phyloP scores from a whole-genome alignment of 2,113 vertebrate genomes.

The Cebidichthys violaceus region DNA sequence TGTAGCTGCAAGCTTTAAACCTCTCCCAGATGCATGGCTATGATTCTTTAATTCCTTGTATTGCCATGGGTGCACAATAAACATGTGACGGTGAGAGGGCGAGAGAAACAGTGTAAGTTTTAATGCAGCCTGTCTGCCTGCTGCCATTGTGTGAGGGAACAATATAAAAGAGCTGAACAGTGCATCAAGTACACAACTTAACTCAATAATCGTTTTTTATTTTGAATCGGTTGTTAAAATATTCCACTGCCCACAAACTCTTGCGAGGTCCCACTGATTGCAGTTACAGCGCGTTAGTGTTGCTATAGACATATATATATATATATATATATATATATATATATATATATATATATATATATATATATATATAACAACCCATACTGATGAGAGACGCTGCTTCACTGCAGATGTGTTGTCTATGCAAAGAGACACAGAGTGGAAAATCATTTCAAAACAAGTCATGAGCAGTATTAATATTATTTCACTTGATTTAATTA shows the following conservation, averaged over 20 bases:
- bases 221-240: not conserved
- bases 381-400: not conserved
- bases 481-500: not conserved
- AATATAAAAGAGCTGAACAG: not conserved
- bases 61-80: not conserved
- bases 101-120: not conserved
- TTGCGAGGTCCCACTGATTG: not conserved
- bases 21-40: not conserved
- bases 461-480: not conserved
- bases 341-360: no score
- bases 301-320: not conserved
- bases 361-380: not conserved
- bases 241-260: not conserved
- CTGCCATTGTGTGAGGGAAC: not conserved
- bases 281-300: not conserved
- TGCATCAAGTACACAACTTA: not conserved
- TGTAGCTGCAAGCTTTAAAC: no score
- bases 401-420: not conserved
- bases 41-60: not conserved
- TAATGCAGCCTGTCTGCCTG: not conserved
- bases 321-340: no score
- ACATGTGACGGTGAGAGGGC: not conserved
- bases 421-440: not conserved
- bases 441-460: slow-evolving; percentile 34
- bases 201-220: not conserved